Evolutionary conservation across 2,888 invertebrate species (phyloP), one percentile per base, ranked within the genome.

Genomic region (Clusia tigrina): DNA sequence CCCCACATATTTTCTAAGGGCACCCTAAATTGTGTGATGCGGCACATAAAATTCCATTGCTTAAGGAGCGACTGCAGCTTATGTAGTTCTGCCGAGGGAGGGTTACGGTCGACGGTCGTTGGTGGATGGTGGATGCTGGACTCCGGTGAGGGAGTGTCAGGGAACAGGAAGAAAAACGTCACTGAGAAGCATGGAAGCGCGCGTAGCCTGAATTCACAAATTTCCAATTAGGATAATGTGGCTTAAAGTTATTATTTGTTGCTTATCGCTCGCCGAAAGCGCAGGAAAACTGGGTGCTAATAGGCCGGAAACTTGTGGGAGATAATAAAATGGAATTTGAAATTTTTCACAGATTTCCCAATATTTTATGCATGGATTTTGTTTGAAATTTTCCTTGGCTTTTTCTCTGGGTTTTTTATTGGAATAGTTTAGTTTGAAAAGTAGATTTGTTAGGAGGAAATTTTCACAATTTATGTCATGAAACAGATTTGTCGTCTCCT

Each of bases 121-220:
- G 32, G 32, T 32, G 32, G 12, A 12, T 32, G 32, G 32, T 32
- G 42, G n/a, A 42, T n/a, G n/a, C n/a, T n/a, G n/a, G n/a, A n/a
- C n/a, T n/a, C n/a, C n/a, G 42, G 42, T 3, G 42, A 42, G 42
- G 3, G 42, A 42, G 6, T 15, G 42, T 15, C 3, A n/a, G 42
- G n/a, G n/a, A 42, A n/a, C 9, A 17, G 42, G 15, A 42, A n/a
- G 3, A 42, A 10, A 42, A 42, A 3, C 42, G n/a, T 42, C n/a
- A 42, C n/a, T 42, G 42, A 42, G n/a, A 15, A 3, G 42, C 6
- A 32, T 10, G n/a, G n/a, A 6, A 42, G 42, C n/a, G n/a, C n/a
- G n/a, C n/a, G n/a, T n/a, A n/a, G n/a, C 42, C 9, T 42, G 42
- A 42, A 42, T 42, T 42, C 42, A 42, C 42, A 42, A 42, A 42